Conservation (phyloP, 1,140 invertebrate genomes). For the Microplitis demolitor region DNA sequence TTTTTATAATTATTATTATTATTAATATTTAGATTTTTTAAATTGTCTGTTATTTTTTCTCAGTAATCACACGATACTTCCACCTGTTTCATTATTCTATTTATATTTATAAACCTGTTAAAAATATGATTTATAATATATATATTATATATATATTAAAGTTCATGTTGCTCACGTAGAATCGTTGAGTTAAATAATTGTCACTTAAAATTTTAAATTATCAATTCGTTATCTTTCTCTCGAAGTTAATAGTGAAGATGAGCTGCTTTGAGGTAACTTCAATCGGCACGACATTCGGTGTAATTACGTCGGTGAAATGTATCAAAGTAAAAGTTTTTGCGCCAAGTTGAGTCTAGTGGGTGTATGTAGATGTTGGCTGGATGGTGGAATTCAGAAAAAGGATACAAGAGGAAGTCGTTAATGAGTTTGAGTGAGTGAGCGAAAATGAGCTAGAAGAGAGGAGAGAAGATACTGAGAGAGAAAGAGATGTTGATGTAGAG, state of each 20-base stretch:
- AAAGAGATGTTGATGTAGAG: not conserved
- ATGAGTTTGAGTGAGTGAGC: no score
- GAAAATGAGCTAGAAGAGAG: no score
- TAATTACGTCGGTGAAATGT: not conserved
- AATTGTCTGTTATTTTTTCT: slow-evolving; percentile 18
- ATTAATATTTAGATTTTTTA: slow-evolving; percentile 30
- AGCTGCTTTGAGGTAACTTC: not conserved
- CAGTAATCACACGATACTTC: no score
- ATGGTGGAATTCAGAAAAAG: no score
- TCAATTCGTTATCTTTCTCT: not conserved
- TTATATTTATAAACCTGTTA: not conserved
- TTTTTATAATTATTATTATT: slow-evolving; percentile 8
- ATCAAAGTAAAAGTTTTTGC: not conserved
- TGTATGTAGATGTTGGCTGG: no score
- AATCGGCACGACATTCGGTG: not conserved
- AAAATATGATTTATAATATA: slow-evolving; percentile 7
- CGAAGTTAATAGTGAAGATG: not conserved
- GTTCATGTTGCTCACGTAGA: not conserved
- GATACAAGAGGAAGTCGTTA: no score
- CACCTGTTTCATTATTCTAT: not conserved
- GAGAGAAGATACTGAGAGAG: not conserved
- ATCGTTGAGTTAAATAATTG: not conserved
- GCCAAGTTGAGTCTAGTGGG: no score
- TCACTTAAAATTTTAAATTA: not conserved
- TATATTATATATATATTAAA: not conserved